Evolutionary conservation across 2,797 vertebrate species (phyloP).

Genomic region (Emys orbicularis): DNA sequence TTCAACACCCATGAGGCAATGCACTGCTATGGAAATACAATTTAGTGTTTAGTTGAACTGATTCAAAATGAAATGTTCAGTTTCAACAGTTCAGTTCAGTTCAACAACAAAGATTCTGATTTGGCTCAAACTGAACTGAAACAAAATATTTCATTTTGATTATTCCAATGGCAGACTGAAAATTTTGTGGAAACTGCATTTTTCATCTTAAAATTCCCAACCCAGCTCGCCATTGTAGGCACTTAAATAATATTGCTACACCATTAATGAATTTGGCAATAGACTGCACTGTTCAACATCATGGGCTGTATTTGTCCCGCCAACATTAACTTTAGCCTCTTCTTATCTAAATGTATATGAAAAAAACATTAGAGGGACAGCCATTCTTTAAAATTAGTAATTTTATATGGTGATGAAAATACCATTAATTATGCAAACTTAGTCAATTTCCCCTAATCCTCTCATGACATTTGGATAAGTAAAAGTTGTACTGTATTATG

Average conservation of each 20-base stretch:
- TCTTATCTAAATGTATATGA: not conserved
- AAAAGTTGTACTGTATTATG: not conserved
- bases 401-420: not conserved
- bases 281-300: not conserved
- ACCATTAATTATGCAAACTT: not conserved
- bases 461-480: not conserved
- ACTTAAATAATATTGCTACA: not conserved
- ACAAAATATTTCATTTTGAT: no score
- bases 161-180: not conserved
- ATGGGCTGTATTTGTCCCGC: not conserved
- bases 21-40: not conserved
- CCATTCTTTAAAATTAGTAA: not conserved
- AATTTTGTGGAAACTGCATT: not conserved
- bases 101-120: no score
- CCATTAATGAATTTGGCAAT: not conserved
- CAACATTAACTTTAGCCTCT: not conserved
- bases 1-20: not conserved
- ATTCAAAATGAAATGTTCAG: no score
- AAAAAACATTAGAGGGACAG: not conserved
- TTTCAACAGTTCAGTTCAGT: no score
- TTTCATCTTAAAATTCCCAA: not conserved
- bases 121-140: no score
- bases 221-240: not conserved
- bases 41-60: not conserved
- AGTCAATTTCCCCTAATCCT: not conserved